Conservation (phyloP, 2,888 invertebrate species). For the Tromatobia lineatoria region DNA sequence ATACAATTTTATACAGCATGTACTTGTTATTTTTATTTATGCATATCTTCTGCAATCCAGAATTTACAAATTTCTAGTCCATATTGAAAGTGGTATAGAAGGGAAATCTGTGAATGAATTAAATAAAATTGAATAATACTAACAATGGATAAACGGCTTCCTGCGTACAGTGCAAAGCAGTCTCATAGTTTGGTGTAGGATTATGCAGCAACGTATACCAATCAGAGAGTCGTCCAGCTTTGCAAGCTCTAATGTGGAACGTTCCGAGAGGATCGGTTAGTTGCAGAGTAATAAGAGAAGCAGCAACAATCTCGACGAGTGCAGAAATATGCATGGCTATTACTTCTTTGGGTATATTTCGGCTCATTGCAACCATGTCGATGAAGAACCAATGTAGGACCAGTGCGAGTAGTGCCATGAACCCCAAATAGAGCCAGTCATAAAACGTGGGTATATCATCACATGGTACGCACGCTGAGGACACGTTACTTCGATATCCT, state of each 20-base stretch:
- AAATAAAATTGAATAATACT: conserved; percentile 82
- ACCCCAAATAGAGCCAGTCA: conserved; percentile 97
- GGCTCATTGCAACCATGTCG: conserved; percentile 92
- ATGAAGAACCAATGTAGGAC: conserved; percentile 97
- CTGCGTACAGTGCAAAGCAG: conserved; percentile 96
- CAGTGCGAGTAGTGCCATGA: conserved; percentile 95
- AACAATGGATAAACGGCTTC: conserved; percentile 99
- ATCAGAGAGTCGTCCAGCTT: conserved; percentile 93
- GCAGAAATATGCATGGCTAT: conserved; percentile 93
- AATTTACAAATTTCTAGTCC: no score
- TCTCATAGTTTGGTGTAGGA: conserved; percentile 96
- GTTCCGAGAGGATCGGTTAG: conserved; percentile 94
- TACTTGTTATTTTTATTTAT: no score
- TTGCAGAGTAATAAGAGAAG: conserved; percentile 92
- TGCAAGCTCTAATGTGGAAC: conserved; percentile 92
- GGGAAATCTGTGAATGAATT: no score
- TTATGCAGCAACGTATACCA: conserved; percentile 99
- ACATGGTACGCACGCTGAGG: conserved; percentile 93
- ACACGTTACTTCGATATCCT: conserved; percentile 91
- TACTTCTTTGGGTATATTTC: conserved; percentile 92
- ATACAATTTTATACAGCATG: no score
- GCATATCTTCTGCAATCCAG: no score
- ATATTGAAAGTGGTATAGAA: no score
- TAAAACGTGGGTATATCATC: conserved; percentile 92
- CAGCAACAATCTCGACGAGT: conserved; percentile 91